Percentiles rank a stretch among this genome's conserved stretches.
Conservation (phyloP, 2,888 invertebrate species). For the Parnassius glacialis region DNA sequence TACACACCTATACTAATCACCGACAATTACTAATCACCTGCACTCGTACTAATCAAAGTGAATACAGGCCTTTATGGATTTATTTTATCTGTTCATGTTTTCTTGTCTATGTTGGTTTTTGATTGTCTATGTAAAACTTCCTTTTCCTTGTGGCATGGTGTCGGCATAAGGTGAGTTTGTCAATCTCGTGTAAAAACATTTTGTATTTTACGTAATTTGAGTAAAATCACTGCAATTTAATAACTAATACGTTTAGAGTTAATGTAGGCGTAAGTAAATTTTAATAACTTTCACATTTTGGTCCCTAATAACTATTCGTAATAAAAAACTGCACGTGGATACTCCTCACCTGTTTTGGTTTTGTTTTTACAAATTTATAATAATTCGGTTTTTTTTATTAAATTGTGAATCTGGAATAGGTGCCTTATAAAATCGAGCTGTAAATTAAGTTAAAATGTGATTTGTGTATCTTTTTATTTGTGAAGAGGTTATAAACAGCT, state of each 20-base stretch:
- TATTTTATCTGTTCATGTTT: conserved; percentile 8
- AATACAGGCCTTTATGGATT: not conserved
- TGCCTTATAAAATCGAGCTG: no score
- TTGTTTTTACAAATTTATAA: not conserved
- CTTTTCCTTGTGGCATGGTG: conserved; percentile 79
- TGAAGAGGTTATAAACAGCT: conserved; percentile 47
- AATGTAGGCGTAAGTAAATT: conserved; percentile 16
- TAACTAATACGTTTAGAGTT: conserved; percentile 3
- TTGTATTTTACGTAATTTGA: conserved; percentile 37
- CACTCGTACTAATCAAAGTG: no score
- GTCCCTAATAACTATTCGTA: not conserved
- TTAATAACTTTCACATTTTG: not conserved
- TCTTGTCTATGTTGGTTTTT: conserved; percentile 4
- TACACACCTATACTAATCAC: no score
- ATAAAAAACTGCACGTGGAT: conserved; percentile 27
- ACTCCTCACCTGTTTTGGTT: conserved; percentile 17
- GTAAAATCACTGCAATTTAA: not conserved
- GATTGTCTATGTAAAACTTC: conserved; percentile 38
- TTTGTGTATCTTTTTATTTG: conserved; percentile 26
- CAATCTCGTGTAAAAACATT: conserved; percentile 46
- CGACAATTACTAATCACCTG: no score
- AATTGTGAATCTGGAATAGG: no score
- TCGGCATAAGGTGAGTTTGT: conserved; percentile 73
- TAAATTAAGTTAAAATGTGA: conserved; percentile 1
- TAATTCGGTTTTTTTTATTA: no score